Evolutionary conservation across 2,113 vertebrate genomes (phyloP), one percentile per base, ranked within the genome.

Genomic region (Tenrec ecaudatus): DNA sequence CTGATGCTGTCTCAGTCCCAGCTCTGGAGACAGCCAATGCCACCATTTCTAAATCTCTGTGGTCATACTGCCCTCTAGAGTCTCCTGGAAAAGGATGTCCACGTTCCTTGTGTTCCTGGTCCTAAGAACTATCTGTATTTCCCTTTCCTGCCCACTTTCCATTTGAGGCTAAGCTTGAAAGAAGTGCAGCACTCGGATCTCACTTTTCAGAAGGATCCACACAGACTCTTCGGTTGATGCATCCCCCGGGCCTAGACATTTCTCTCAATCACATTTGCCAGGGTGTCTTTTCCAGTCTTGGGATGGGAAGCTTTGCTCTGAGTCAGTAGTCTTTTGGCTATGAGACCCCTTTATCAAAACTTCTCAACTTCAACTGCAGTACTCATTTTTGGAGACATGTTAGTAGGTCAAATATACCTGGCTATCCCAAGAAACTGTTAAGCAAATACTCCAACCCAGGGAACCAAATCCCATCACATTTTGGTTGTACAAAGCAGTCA

Each of bases 11-110:
- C n/a, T 85, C 19, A 33, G 53, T 84, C 17, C 11, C 43, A 81
- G 78, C 82, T 81, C 43, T n/a, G 16, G 78, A 84, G 19, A 68
- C n/a, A 73, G 4, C 27, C 3, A 57, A 1, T 71, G 33, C 4
- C 84, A 40, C 36, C 31, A 77, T 88, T 94, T 93, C 53, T 89
- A 10, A 83, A 84, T 88, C 14, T 36, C 43, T 96, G 33, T 33
- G 78, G 8, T 68, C 17, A 17, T 86, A 20, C 20, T 76, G 75
- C 33, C 47, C 89, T 77, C 33, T 58, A 22, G 43, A 80, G 25
- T 43, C 29, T 83, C 20, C 58, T 76, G 15, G n/a, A 68, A 92
- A 83, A 8, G 2, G 1, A 88, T 2, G 14, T 7, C 17, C 20
- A 38, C 9, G 19, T 71, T 88, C 33, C 20, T 16, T 3, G 1